Base-by-base conservation (phyloP, 2,113 vertebrate genomes). In the Gila orcuttii region DNA sequence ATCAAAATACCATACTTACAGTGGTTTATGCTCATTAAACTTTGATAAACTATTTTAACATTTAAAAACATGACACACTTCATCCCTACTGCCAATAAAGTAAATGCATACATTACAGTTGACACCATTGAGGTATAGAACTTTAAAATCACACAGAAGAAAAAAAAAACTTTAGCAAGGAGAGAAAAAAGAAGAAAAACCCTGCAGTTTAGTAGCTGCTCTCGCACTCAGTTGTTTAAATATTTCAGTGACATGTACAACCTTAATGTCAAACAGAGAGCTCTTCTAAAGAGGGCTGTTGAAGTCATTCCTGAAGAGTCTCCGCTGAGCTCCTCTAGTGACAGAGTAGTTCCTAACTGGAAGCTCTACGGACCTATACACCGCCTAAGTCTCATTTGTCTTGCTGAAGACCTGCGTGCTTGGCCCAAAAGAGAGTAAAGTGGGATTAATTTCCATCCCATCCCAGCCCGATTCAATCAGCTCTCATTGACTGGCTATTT, bases 381-480 rank as follows among this genome's bases (percentile, higher is more conserved):
- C 19, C 4, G 57, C 69, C 31, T 11, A 47, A 4, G n/a, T 52
- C 39, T 82, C 69, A 88, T 82, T 64, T 59, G 50, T 86, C 87
- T 71, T 85, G 73, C 73, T 73, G 80, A 79, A 73, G 52, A 78
- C 47, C 60, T 23, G 71, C 23, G 1, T 77, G 28, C 71, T 50
- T 6, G 19, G 59, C 45, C 62, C 42, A 66, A 64, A 85, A 69
- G 78, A 82, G 59, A 79, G 71, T 17, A 86, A 66, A 82, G 68
- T 50, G 66, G 77, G 33, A 86, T 85, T 82, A 50, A 86, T 88
- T 85, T 83, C 28, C 47, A 81, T 77, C 8, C 59, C 45, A 33
- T 52, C 59, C 25, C 79, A 66, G 45, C 76, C 69, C 9, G 3
- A 68, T 60, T 64, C 75, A 84, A 84, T 84, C 86, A 71, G 55